These are phyloP conservation scores for Caenorhabditis becei DNA, from an alignment of 2,888 invertebrate genomes.

Conservation along the genomic window DNA sequence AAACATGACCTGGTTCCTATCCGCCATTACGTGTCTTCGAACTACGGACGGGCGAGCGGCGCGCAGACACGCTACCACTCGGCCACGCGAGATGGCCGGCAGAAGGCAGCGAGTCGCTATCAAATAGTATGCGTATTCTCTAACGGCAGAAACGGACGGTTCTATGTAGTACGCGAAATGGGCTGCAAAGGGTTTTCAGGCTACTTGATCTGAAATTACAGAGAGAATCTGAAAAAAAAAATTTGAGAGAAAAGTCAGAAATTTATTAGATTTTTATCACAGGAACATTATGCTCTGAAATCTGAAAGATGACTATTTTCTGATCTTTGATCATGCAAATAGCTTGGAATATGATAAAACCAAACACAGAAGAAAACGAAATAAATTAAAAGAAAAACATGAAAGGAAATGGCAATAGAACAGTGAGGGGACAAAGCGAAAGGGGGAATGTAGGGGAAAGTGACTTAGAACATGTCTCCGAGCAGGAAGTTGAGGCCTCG, in stretches of 20 bases:
- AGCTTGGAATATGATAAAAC: slow-evolving; percentile 30
- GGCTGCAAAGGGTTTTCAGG: too few relatives aligned
- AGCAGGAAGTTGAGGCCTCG: slow-evolving; percentile 74
- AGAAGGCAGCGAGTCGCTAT: background rate
- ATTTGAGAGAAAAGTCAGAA: too few relatives aligned
- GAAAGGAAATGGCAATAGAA: slow-evolving; percentile 24
- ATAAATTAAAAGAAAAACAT: slow-evolving; percentile 6
- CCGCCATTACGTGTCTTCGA: slow-evolving; percentile 45
- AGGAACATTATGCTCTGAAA: slow-evolving; percentile 50
- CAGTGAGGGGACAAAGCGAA: background rate
- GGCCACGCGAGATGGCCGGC: slow-evolving; percentile 24
- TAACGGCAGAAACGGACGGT: too few relatives aligned
- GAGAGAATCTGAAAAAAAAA: too few relatives aligned
- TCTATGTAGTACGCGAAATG: too few relatives aligned
- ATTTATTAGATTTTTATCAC: slow-evolving; percentile 18
- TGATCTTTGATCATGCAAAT: slow-evolving; percentile 23
- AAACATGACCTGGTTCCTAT: slow-evolving; percentile 65
- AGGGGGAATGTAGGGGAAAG: slow-evolving; percentile 9
- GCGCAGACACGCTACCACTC: slow-evolving; percentile 46
- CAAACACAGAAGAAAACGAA: background rate
- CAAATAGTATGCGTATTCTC: slow-evolving; percentile 12
- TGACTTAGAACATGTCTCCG: slow-evolving; percentile 71
- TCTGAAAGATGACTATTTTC: slow-evolving; percentile 21
- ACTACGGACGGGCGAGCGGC: slow-evolving; percentile 8
- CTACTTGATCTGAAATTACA: too few relatives aligned